phyloP scores from a whole-genome alignment of 2,888 invertebrate genomes.

The Drosophila austrosaltans region DNA sequence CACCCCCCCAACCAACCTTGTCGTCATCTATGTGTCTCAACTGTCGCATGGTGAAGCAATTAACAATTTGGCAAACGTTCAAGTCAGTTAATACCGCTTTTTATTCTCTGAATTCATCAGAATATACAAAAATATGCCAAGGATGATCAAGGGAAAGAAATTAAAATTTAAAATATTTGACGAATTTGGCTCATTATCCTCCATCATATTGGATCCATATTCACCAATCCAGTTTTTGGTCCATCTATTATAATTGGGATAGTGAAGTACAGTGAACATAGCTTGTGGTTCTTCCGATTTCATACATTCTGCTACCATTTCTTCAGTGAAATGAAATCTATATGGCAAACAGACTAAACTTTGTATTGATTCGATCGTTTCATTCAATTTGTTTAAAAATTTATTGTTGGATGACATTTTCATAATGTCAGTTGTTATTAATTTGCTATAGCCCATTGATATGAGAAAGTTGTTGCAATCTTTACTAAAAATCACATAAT shows the following conservation, averaged over 20 bases:
- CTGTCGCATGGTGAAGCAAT: constrained; percentile 2
- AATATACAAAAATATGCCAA: not conserved
- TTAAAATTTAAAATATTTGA: not conserved
- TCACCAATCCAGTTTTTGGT: no score
- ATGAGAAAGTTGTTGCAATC: no score
- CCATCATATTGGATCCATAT: no score
- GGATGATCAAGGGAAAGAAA: not conserved
- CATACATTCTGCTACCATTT: not conserved
- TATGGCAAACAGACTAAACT: constrained; percentile 10
- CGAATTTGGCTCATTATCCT: no score
- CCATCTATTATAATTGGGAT: no score
- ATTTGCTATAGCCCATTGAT: no score
- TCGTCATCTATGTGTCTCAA: not conserved
- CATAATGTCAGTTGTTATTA: no score
- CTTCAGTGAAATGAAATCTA: constrained; percentile 19
- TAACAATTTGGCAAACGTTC: not conserved
- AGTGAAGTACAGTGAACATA: no score
- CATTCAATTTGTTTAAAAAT: no score
- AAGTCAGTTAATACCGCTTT: not conserved
- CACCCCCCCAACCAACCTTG: not conserved
- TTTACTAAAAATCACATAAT: no score
- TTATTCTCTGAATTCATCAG: not conserved
- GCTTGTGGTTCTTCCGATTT: not conserved
- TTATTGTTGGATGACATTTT: not conserved
- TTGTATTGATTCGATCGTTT: not conserved